Evolutionary conservation across 2,797 vertebrate genomes (phyloP).

Genomic region (Rhinella marina): DNA sequence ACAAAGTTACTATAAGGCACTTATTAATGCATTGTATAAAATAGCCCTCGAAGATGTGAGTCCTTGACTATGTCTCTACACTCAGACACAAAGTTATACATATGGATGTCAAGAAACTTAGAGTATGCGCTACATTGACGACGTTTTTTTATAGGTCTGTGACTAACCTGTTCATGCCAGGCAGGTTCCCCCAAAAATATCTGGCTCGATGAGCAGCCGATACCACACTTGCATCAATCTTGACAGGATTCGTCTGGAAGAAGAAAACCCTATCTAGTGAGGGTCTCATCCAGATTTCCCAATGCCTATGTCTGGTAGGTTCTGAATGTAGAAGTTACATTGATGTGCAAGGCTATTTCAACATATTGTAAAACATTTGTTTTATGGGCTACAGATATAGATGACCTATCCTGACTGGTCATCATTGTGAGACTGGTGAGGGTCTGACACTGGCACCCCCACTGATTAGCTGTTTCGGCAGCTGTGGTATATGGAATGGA

Average conservation of each 20-base stretch:
- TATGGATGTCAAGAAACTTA: background rate
- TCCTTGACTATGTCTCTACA: too few species aligned
- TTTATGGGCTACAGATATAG: too few species aligned
- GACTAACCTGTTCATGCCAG: conserved; percentile 97
- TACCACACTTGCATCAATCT: conserved; percentile 98
- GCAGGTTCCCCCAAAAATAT: conserved; percentile 99
- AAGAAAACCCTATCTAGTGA: background rate
- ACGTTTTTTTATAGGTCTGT: background rate
- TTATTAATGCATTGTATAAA: background rate
- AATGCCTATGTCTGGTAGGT: background rate
- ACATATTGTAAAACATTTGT: too few species aligned
- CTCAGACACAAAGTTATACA: background rate
- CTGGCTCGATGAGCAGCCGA: conserved; percentile 94
- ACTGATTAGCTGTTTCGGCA: too few species aligned
- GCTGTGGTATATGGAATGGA: too few species aligned
- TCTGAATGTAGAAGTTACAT: too few species aligned
- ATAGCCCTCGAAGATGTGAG: background rate
- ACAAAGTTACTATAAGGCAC: too few species aligned
- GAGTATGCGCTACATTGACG: background rate
- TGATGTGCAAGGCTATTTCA: too few species aligned
- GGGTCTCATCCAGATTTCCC: background rate
- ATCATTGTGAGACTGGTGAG: too few species aligned
- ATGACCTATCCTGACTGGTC: too few species aligned
- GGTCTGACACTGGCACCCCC: too few species aligned
- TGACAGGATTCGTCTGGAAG: conserved; percentile 92